phyloP scores from a whole-genome alignment of 2,797 vertebrate species.

The Sebastes steindachneri region DNA sequence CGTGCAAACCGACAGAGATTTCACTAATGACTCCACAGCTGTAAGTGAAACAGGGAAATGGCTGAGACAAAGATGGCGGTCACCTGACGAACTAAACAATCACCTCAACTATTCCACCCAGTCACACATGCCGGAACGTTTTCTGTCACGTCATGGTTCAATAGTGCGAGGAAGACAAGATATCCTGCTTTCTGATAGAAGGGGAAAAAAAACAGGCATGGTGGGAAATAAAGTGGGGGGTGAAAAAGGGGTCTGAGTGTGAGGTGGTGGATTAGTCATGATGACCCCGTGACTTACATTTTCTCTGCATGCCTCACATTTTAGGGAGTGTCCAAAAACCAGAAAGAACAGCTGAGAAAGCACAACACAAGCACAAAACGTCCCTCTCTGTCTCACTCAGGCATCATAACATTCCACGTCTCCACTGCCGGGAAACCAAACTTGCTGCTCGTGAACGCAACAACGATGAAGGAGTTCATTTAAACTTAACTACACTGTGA shows the following conservation, averaged over 20 bases:
- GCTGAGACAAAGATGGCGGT: slow-evolving; percentile 33
- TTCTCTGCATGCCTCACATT: slow-evolving; percentile 69
- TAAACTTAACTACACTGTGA: not conserved
- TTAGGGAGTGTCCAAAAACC: slow-evolving; percentile 47
- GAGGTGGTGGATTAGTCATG: slow-evolving; percentile 62
- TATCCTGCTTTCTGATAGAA: not conserved
- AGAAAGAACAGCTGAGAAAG: slow-evolving; percentile 73
- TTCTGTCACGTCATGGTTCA: not conserved
- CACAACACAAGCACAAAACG: slow-evolving; percentile 51
- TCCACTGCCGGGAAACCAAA: slow-evolving; percentile 22
- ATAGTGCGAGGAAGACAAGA: not conserved
- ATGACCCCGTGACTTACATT: slow-evolving; percentile 76
- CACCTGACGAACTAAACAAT: slow-evolving; percentile 30
- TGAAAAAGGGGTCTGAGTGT: slow-evolving; percentile 1
- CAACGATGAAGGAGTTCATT: not conserved
- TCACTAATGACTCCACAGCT: slow-evolving; percentile 13
- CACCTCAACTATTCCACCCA: not conserved
- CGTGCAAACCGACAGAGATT: slow-evolving; percentile 20
- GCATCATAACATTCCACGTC: slow-evolving; percentile 14
- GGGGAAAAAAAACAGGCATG: not conserved
- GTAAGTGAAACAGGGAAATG: slow-evolving; percentile 31
- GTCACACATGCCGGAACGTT: not conserved
- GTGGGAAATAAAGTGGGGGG: not conserved
- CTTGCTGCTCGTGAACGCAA: slow-evolving; percentile 7
- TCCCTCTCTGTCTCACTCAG: not conserved